Evolutionary conservation across 2,113 vertebrate genomes (phyloP), one percentile per base, ranked within the genome.

Genomic region (Strigops habroptila): DNA sequence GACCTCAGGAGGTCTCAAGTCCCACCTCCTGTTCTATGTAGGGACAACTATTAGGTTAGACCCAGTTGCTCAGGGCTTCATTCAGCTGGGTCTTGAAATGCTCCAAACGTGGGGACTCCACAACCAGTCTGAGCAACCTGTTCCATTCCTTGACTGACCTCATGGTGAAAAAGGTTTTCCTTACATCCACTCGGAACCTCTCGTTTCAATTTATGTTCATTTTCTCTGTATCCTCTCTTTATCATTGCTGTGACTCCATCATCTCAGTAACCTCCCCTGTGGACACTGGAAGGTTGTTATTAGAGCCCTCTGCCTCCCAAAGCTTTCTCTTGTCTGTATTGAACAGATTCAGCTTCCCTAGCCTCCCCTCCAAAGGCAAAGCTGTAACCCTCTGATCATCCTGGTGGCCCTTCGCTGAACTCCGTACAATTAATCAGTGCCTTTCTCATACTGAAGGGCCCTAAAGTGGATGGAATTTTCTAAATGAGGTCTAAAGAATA

Each of bases 401-500:
- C 2, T 30, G 9, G 59, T 39, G 30, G 19, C 11, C n/a, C 57
- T 68, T 35, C 0, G 0, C 15, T 62, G 37, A 46, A 28, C 18
- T 44, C 23, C 70, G 18, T 24, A 35, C 37, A 41, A 23, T 59
- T 53, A 35, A 53, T 57, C 53, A 74, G 23, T 23, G 33, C 14
- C 49, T 51, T 73, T 55, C 53, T 70, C 67, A 10, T 28, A 31
- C 5, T n/a, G 39, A 60, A 70, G 28, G 49, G 9, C 12, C 53
- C 31, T 60, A 43, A 68, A 39, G 13, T 69, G 39, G 37, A 30
- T 53, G 18, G 30, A 78, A 13, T 52, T 62, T 65, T 62, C 51
- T 51, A 82, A 49, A 37, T 12, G 41, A 82, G 33, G 35, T 65
- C 35, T 79, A 39, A 78, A 62, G 53, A 69, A 27, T 5, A 11